phyloP scores from a whole-genome alignment of 2,797 vertebrate genomes.

The Percopsis omiscomaycus region DNA sequence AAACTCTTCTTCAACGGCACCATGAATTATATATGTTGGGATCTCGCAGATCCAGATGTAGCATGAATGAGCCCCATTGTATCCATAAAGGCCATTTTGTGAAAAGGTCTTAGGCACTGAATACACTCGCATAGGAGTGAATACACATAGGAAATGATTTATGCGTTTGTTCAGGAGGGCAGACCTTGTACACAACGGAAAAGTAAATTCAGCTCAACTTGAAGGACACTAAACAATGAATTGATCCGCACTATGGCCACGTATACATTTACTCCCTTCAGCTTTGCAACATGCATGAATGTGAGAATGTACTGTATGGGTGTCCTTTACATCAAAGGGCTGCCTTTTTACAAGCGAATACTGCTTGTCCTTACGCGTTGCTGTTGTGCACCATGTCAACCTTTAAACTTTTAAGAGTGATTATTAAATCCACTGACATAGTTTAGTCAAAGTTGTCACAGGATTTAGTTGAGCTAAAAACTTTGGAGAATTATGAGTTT shows the following conservation, averaged over 20 bases:
- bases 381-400: background rate
- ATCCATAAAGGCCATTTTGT: conserved; percentile 29
- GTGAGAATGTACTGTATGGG: conserved; percentile 15
- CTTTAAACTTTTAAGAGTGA: too few relatives aligned
- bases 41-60: conserved; percentile 7
- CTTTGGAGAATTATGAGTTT: too few relatives aligned
- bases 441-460: too few relatives aligned
- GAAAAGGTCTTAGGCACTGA: conserved; percentile 35
- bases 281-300: background rate
- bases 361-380: too few relatives aligned
- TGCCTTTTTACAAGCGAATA: too few relatives aligned
- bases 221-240: conserved; percentile 26
- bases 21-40: conserved; percentile 50
- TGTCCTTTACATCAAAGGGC: background rate
- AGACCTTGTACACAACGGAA: conserved; percentile 1
- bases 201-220: conserved; percentile 12
- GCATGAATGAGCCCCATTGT: conserved; percentile 21
- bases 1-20: conserved; percentile 30
- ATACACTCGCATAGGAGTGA: background rate
- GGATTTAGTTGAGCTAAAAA: too few relatives aligned
- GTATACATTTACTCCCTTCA: background rate
- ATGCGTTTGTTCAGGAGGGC: background rate
- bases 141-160: background rate
- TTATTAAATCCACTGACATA: too few relatives aligned
- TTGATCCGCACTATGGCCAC: background rate